Base-by-base conservation (phyloP, 2,113 vertebrate species). In the Platycercus adscitus region DNA sequence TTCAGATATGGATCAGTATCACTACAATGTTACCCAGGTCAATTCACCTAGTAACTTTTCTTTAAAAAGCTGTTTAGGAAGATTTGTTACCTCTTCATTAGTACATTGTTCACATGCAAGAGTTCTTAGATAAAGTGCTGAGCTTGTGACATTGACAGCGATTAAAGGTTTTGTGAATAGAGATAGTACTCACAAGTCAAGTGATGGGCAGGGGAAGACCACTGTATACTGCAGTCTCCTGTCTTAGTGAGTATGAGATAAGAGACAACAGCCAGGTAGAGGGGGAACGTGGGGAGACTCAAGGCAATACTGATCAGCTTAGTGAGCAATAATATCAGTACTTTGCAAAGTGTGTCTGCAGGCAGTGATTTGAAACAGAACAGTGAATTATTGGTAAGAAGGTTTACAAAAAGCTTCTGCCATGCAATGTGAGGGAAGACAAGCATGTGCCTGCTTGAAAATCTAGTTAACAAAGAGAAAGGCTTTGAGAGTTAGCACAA, bases 311-410 rank as follows among this genome's bases (percentile, higher is more conserved):
- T 26, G 25, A 13, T 76, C n/a, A 58, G 20, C n/a, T 53, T 3
- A 44, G 52, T 50, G 35, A 71, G 58, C 68, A 44, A 20, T 47
- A 56, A 15, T 55, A 61, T 6, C 64, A 35, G 7, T 70, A 33
- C 49, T 73, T 73, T 20, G 21, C 19, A 60, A 47, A 25, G 15
- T 14, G 10, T 50, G 19, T 46, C 83, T 81, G 33, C 33, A 60
- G 44, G 53, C 70, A 53, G 44, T 47, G 43, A 33, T 77, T 53
- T 72, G 63, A 66, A 86, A 68, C 19, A 66, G 20, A 78, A 50
- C 15, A 39, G 11, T 2, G 13, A 85, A 16, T 8, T 46, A 7
- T 2, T 33, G 13, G 28, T 63, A 2, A 0, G 17, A 17, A 53
- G 4, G 7, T 39, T 66, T 80, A 47, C 21, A 75, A 60, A 55